Conservation (phyloP, 92 coral and sea anemone genomes). For the Actinostola sp. region DNA sequence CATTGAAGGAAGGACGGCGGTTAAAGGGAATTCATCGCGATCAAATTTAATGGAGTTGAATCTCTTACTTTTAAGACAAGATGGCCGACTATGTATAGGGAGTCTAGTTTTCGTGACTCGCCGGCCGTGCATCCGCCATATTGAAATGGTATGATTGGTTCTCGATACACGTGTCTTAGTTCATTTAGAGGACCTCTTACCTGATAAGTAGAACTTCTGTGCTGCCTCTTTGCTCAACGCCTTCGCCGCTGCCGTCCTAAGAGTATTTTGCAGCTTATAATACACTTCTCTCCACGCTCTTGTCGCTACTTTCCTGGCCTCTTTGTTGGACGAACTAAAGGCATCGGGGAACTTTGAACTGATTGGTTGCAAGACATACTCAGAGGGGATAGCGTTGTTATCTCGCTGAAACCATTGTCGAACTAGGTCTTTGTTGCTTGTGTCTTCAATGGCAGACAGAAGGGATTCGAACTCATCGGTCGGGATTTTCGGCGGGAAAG, state of each 20-base stretch:
- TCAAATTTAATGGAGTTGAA: too few species aligned
- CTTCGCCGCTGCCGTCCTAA: conserved; percentile 74
- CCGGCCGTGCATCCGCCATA: too few species aligned
- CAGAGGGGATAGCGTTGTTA: conserved; percentile 78
- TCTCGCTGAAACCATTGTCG: conserved; percentile 76
- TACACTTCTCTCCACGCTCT: conserved; percentile 81
- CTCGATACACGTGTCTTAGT: background rate
- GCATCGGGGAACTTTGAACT: conserved; percentile 71
- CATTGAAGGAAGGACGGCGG: too few species aligned
- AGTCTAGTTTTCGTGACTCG: too few species aligned
- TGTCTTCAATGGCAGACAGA: conserved; percentile 59
- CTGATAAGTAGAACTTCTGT: conserved; percentile 75
- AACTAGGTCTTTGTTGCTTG: conserved; percentile 61
- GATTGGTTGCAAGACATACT: conserved; percentile 89
- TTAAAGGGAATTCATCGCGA: too few species aligned
- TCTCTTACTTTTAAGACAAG: too few species aligned
- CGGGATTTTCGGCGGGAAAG: conserved; percentile 77
- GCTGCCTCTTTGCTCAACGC: conserved; percentile 57
- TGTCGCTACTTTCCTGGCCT: conserved; percentile 60
- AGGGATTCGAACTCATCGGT: conserved; percentile 75
- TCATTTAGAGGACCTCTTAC: conserved; percentile 28
- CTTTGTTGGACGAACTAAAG: conserved; percentile 54
- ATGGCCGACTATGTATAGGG: too few species aligned
- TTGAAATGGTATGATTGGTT: too few species aligned
- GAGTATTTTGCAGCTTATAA: conserved; percentile 60